Evolutionary conservation across 2,888 invertebrate species (phyloP).

Genomic region (Stenoptilia bipunctidactyla): DNA sequence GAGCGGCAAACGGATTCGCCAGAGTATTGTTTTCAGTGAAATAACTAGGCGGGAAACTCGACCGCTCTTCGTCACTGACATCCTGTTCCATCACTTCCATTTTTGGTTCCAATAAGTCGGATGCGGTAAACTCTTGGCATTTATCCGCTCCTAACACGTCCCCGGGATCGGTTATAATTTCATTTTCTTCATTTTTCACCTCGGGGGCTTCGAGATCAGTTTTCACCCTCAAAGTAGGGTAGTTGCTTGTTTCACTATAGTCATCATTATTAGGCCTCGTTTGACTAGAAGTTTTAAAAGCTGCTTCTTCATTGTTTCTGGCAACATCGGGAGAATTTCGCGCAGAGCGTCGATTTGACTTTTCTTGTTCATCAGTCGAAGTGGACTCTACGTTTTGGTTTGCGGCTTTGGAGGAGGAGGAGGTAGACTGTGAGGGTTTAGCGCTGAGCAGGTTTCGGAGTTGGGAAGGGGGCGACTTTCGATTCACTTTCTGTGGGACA

Average conservation of each 20-base stretch:
- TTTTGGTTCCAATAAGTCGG: conserved; percentile 74
- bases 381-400: conserved; percentile 67
- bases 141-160: conserved; percentile 51
- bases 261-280: conserved; percentile 70
- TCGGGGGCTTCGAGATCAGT: conserved; percentile 68
- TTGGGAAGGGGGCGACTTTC: conserved; percentile 68
- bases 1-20: conserved; percentile 60
- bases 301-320: conserved; percentile 68
- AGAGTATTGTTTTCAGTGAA: conserved; percentile 56
- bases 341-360: conserved; percentile 55
- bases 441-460: conserved; percentile 70
- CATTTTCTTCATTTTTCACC: conserved; percentile 62
- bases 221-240: conserved; percentile 63
- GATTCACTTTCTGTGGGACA: conserved; percentile 58
- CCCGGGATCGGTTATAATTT: conserved; percentile 58
- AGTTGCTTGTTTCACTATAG: conserved; percentile 63
- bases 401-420: conserved; percentile 70
- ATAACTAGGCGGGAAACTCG: conserved; percentile 50
- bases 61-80: conserved; percentile 77
- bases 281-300: conserved; percentile 70
- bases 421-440: conserved; percentile 64
- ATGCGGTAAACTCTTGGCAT: conserved; percentile 55
- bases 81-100: conserved; percentile 79
- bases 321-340: conserved; percentile 69
- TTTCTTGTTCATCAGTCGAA: conserved; percentile 57